These are phyloP conservation scores for Eonycteris spelaea DNA, from an alignment of 2,113 vertebrate genomes.

Conservation along the genomic window DNA sequence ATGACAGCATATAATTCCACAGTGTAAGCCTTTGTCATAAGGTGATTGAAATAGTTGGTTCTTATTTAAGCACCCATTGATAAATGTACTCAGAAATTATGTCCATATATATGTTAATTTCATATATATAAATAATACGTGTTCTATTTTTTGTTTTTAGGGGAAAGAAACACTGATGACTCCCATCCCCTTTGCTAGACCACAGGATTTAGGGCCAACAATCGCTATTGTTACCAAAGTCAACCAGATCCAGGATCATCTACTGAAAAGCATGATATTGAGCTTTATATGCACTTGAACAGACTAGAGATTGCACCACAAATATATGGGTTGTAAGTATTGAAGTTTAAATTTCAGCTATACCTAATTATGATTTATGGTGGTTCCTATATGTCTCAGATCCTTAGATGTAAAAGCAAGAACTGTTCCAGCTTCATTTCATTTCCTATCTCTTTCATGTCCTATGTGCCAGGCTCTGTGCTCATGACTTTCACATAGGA, in stretches of 20 bases:
- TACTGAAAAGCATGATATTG: slow-evolving; percentile 97
- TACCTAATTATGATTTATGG: background rate
- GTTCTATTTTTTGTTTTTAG: slow-evolving; percentile 77
- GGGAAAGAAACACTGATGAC: slow-evolving; percentile 95
- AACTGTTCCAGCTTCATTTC: background rate
- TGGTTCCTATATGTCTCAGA: background rate
- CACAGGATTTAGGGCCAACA: slow-evolving; percentile 95
- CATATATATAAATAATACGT: slow-evolving; percentile 38
- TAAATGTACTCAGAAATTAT: background rate
- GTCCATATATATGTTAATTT: background rate
- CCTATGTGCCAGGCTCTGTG: background rate
- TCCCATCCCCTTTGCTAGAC: slow-evolving; percentile 95
- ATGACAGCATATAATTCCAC: background rate
- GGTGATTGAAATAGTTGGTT: background rate
- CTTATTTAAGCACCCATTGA: background rate
- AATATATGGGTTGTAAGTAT: slow-evolving; percentile 98
- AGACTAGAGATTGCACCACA: slow-evolving; percentile 98
- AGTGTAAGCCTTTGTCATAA: background rate
- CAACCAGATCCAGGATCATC: slow-evolving; percentile 97
- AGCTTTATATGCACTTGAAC: slow-evolving; percentile 98
- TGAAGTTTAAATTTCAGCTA: background rate
- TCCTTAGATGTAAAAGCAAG: background rate
- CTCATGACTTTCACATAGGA: background rate
- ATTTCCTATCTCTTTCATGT: background rate
- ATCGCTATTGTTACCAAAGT: slow-evolving; percentile 98